phyloP scores from a whole-genome alignment of 2,888 invertebrate species.

The Epistrophe eligans region DNA sequence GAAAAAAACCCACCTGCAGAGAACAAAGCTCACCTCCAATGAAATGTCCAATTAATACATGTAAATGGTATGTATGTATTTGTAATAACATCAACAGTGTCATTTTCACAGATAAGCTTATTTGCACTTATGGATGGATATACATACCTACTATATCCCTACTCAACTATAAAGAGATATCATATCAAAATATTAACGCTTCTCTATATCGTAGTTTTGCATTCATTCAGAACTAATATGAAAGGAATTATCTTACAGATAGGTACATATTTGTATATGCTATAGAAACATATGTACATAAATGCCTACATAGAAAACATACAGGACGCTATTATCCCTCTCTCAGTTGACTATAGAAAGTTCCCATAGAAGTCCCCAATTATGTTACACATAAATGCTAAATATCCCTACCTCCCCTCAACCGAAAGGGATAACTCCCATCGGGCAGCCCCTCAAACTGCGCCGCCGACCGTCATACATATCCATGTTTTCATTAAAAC shows the following conservation, averaged over 20 bases:
- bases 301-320: not conserved
- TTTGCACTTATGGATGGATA: slow-evolving; percentile 32
- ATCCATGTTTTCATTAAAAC: slow-evolving; percentile 67
- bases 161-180: slow-evolving; percentile 13
- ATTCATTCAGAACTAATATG: slow-evolving; percentile 52
- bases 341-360: slow-evolving; percentile 13
- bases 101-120: slow-evolving; percentile 56
- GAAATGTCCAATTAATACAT: slow-evolving; percentile 1
- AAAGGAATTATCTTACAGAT: slow-evolving; percentile 42
- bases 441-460: not conserved
- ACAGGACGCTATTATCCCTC: slow-evolving; percentile 44
- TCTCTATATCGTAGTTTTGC: slow-evolving; percentile 37
- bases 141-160: not conserved
- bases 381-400: slow-evolving; percentile 9
- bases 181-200: slow-evolving; percentile 53
- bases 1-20: not conserved
- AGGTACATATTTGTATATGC: not conserved
- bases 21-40: slow-evolving; percentile 18
- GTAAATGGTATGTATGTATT: not conserved
- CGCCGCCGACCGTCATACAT: slow-evolving; percentile 18
- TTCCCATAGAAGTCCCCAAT: slow-evolving; percentile 21
- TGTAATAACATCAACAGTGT: slow-evolving; percentile 35
- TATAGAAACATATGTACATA: no score
- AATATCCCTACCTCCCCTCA: slow-evolving; percentile 4
- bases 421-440: slow-evolving; percentile 31